Evolutionary conservation across 2,888 invertebrate genomes (phyloP), one percentile per base, ranked within the genome.

Genomic region (Eupithecia exiguata): DNA sequence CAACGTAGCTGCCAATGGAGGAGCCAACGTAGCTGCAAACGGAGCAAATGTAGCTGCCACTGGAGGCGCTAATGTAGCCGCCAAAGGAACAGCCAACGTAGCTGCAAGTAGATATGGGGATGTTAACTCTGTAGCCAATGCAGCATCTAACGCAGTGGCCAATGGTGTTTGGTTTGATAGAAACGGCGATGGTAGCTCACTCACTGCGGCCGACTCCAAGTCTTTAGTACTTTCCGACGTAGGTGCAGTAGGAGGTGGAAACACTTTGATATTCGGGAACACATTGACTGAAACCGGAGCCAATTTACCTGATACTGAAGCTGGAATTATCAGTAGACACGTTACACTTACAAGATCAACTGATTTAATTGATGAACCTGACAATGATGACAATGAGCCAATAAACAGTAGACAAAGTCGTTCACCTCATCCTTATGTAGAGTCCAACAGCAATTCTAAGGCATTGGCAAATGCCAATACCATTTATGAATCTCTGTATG

Each of bases 41-140:
- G 71, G 53, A 46, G 62, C 35, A 5, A 53, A 63, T 18, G 43
- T 36, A 63, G 53, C 49, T 12, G 36, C 66, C 35, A 69, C 69
- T 21, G 46, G 49, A 49, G 12, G 18, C 12, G 6, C 25, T 5
- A 30, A 30, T 7, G 18, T 30, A 62, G 21, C 25, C 2, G n/a
- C 63, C 1, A n/a, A 38, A 12, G 63, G 36, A 40, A 63, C 63
- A 14, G 25, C 66, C 30, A 69, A 71, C 12, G 58, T n/a, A n/a
- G 49, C 4, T n/a, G 49, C 49, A 49, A 49, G 49, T n/a, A 49
- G 49, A 49, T 49, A 49, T 49, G n/a, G 49, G 9, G 18, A 49
- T 49, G 49, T n/a, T n/a, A 49, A 49, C n/a, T n/a, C 49, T 49
- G 9, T 49, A n/a, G 49, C 49, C n/a, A n/a, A 49, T 49, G 49